A percentile compares a stretch with the other conserved stretches of the same genome.
Evolutionary conservation across 2,888 invertebrate genomes (phyloP).

Genomic region (Branchipolynoe longqiensis): DNA sequence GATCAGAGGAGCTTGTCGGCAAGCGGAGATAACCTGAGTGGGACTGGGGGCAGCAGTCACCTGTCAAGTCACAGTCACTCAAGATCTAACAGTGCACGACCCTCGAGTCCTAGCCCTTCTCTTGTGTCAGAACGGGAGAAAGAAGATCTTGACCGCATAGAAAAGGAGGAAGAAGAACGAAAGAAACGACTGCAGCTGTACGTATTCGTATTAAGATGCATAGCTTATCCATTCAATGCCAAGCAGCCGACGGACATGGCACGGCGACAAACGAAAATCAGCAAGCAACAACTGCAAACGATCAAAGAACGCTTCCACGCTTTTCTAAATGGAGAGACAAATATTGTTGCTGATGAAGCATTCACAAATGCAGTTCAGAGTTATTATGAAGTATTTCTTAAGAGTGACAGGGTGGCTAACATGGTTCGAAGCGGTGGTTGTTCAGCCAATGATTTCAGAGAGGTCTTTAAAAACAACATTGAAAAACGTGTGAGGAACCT

Average conservation of each 20-base stretch:
- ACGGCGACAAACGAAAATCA: conserved; percentile 94
- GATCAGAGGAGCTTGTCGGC: conserved; percentile 81
- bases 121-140: conserved; percentile 90
- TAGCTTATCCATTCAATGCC: conserved; percentile 99
- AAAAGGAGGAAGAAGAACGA: conserved; percentile 97
- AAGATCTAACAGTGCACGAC: conserved; percentile 86
- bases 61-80: conserved; percentile 68
- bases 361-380: conserved; percentile 99
- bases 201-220: conserved; percentile 98
- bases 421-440: conserved; percentile 99
- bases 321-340: conserved; percentile 97
- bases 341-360: conserved; percentile 85
- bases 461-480: conserved; percentile 98
- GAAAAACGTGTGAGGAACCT: conserved; percentile 98
- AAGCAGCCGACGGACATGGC: conserved; percentile 99
- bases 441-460: conserved; percentile 98
- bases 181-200: conserved; percentile 97
- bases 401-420: conserved; percentile 96
- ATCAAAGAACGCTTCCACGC: conserved; percentile 96
- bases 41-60: conserved; percentile 72
- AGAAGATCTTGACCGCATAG: conserved; percentile 89
- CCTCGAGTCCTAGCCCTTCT: conserved; percentile 94
- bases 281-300: conserved; percentile 96
- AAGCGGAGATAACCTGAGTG: conserved; percentile 80
- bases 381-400: conserved; percentile 91